Conservation (phyloP, 2,797 vertebrate genomes). For the Danio albolineatus region DNA sequence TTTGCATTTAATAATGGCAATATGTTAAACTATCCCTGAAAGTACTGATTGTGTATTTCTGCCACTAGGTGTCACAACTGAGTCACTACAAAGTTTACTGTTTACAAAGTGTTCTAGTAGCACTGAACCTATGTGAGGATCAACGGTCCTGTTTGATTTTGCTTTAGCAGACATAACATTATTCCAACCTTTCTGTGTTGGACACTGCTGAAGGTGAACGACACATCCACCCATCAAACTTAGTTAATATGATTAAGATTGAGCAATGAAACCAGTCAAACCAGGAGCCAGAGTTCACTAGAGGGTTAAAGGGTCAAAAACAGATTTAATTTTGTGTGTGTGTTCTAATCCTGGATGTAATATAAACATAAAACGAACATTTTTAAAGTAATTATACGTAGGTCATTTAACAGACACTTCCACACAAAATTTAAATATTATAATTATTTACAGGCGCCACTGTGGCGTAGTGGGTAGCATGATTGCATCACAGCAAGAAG, state of each 20-base stretch:
- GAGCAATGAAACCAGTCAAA: neutral
- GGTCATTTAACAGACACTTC: no score
- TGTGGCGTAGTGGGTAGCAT: no score
- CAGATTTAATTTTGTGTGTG: no score
- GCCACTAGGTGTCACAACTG: constrained; percentile 49
- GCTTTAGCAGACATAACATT: constrained; percentile 20
- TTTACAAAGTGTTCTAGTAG: constrained; percentile 12
- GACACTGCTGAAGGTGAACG: constrained; percentile 10
- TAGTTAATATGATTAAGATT: neutral
- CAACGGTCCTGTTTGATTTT: constrained; percentile 16
- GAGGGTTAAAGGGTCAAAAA: neutral
- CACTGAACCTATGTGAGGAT: neutral
- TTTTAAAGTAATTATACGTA: no score
- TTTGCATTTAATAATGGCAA: neutral
- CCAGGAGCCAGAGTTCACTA: neutral
- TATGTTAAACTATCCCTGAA: neutral
- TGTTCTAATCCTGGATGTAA: no score
- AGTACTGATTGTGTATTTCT: constrained; percentile 9
- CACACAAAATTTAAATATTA: no score
- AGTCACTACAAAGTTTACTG: constrained; percentile 14
- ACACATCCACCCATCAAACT: neutral
- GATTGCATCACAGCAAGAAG: no score
- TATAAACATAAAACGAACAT: no score
- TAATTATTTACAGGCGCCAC: no score
- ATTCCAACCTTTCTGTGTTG: constrained; percentile 2